phyloP scores from a whole-genome alignment of 2,888 invertebrate genomes.

The Nezara viridula region DNA sequence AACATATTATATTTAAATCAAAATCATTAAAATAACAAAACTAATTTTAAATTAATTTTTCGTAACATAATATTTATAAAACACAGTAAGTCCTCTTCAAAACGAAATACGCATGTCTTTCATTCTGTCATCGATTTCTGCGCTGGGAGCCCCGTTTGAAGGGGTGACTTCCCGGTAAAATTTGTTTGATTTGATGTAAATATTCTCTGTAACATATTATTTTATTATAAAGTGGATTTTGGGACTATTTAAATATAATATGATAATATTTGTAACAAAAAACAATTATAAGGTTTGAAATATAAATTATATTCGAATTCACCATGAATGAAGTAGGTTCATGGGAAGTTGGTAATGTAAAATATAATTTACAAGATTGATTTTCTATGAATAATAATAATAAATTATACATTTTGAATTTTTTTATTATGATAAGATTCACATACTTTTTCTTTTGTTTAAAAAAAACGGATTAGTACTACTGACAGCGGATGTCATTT shows the following conservation, averaged over 20 bases:
- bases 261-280: not conserved
- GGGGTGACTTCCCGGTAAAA: constrained; percentile 1
- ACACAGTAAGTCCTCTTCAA: constrained; percentile 10
- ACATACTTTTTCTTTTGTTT: not conserved
- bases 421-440: not conserved
- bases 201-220: not conserved
- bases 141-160: constrained; percentile 29
- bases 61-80: not conserved
- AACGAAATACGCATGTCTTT: constrained; percentile 61
- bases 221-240: not conserved
- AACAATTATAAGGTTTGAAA: too few relatives aligned
- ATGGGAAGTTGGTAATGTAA: not conserved
- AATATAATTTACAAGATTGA: not conserved
- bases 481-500: not conserved
- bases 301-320: not conserved
- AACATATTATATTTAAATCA: constrained; percentile 25
- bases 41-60: not conserved
- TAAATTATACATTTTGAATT: not conserved
- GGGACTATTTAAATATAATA: not conserved
- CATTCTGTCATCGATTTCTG: constrained; percentile 64
- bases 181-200: not conserved
- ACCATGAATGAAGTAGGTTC: not conserved
- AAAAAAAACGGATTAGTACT: not conserved
- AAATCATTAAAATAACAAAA: constrained; percentile 13
- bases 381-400: not conserved